Evolutionary conservation across 2,113 vertebrate genomes (phyloP).

Genomic region (Alexandromys fortis): DNA sequence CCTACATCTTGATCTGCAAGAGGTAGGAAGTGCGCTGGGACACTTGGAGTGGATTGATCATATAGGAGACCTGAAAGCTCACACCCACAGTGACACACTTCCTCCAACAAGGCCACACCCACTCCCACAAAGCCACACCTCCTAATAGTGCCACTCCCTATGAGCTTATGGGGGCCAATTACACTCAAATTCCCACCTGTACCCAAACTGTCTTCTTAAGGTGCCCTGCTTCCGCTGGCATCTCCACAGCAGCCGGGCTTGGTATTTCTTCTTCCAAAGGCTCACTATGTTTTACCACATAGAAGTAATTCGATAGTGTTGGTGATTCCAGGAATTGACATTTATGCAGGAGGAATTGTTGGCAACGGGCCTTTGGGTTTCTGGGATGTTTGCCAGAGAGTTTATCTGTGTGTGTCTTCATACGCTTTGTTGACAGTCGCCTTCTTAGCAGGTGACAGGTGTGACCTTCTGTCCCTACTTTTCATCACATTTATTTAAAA

Average conservation of each 20-base stretch:
- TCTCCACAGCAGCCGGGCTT: neutral
- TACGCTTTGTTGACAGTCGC: neutral
- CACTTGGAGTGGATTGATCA: neutral
- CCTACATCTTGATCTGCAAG: neutral
- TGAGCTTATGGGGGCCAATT: neutral
- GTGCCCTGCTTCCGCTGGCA: neutral
- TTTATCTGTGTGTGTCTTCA: neutral
- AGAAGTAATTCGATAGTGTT: neutral
- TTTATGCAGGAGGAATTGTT: conserved; percentile 28
- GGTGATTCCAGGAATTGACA: conserved; percentile 28
- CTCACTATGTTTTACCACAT: neutral
- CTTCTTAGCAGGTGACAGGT: conserved; percentile 40
- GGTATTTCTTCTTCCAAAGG: neutral
- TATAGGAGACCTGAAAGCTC: neutral
- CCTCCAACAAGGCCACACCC: neutral
- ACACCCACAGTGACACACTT: neutral
- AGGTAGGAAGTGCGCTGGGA: neutral
- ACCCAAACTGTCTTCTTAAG: neutral
- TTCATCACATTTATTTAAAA: conserved; percentile 56
- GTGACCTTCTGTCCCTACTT: conserved; percentile 6
- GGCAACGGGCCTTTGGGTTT: neutral
- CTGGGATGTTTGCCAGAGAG: conserved; percentile 43
- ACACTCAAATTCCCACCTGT: neutral
- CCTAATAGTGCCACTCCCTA: neutral
- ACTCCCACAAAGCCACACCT: neutral